These are phyloP conservation scores for Patella depressa DNA, from an alignment of 2,888 invertebrate genomes.

Conservation along the genomic window DNA sequence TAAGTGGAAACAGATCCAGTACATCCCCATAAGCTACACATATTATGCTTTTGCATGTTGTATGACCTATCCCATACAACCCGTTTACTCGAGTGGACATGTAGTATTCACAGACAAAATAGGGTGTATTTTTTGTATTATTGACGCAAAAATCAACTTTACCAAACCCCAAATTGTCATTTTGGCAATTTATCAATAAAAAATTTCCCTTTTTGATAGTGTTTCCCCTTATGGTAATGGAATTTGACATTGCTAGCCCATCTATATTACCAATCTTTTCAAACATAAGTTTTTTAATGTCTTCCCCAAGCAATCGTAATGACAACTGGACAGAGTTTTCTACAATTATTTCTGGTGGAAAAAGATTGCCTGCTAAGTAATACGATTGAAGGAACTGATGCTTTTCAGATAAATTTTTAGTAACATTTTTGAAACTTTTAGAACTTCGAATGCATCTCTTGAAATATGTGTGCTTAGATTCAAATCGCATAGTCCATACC, in stretches of 20 bases:
- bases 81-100: neutral
- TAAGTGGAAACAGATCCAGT: neutral
- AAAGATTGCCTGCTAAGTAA: neutral
- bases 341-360: neutral
- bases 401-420: neutral
- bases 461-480: neutral
- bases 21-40: slow-evolving; percentile 3
- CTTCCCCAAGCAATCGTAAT: slow-evolving; percentile 2
- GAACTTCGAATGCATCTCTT: slow-evolving; percentile 4
- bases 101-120: neutral
- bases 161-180: slow-evolving; percentile 1
- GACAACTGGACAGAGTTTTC: slow-evolving; percentile 4
- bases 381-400: slow-evolving; percentile 1
- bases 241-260: neutral
- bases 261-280: neutral
- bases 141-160: neutral
- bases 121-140: neutral
- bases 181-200: neutral
- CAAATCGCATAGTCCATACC: neutral
- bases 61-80: neutral
- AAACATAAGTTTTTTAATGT: neutral
- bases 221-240: neutral
- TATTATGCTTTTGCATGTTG: neutral
- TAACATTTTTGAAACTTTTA: neutral
- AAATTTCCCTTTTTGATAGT: neutral